Percentiles rank a stretch among this genome's conserved stretches.
Conservation (phyloP, 1,140 invertebrate genomes). For the Megalopta genalis region DNA sequence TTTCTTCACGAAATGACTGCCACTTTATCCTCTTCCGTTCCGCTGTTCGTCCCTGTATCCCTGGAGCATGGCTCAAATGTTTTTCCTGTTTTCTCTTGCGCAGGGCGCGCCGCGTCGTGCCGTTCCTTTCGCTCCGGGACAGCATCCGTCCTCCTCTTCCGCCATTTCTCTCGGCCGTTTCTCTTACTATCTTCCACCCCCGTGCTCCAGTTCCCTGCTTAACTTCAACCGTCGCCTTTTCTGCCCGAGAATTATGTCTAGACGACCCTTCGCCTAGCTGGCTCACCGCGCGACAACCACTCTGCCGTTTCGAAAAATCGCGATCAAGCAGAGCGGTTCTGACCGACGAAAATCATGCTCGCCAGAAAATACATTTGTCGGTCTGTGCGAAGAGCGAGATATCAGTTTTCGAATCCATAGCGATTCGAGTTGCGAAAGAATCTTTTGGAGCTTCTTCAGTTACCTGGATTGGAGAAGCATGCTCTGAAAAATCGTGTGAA, state of each 20-base stretch:
- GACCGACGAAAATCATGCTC: too few relatives aligned
- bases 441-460: too few relatives aligned
- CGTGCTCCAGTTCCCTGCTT: constrained; percentile 17
- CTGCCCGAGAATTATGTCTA: constrained; percentile 4
- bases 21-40: constrained; percentile 5
- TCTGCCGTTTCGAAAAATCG: neutral
- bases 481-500: too few relatives aligned
- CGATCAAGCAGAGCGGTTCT: neutral
- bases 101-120: too few relatives aligned
- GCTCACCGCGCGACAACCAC: neutral
- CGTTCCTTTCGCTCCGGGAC: neutral
- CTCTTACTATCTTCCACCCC: constrained; percentile 17
- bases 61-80: neutral
- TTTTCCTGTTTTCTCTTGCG: constrained; percentile 22
- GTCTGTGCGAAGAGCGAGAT: too few relatives aligned
- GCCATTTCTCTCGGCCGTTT: constrained; percentile 11
- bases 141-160: neutral
- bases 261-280: constrained; percentile 7
- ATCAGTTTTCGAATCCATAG: too few relatives aligned
- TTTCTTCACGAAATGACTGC: neutral
- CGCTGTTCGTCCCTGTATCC: neutral
- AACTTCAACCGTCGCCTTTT: constrained; percentile 18
- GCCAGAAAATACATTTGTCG: too few relatives aligned
- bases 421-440: too few relatives aligned
- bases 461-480: too few relatives aligned